Base-by-base conservation (phyloP, 2,888 invertebrate species). In the Andrena minutula region DNA sequence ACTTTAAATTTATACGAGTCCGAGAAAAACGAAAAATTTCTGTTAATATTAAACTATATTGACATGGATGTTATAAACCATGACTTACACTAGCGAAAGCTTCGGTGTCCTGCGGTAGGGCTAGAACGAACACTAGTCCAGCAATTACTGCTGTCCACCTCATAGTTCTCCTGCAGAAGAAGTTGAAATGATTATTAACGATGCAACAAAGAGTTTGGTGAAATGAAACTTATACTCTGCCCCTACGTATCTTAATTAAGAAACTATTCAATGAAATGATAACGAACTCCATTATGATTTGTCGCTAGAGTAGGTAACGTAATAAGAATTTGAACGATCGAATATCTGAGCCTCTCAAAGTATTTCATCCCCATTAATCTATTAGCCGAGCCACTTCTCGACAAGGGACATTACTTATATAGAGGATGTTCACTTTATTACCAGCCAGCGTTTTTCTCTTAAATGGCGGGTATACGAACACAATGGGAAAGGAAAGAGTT, bases 131-230 rank as follows among this genome's bases (percentile, higher is more conserved):
- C 30, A 88, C 47, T 0, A 87, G 23, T 49, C 83, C 83, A 16
- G 71, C 53, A 41, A 85, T n/a, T 60, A 76, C 58, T 35, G 76
- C 61, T 64, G 79, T 16, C 82, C 82, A 73, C 87, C 79, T 76
- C 88, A 89, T 89, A 35, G 61, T 77, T 81, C 56, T 72, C 69
- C 82, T 75, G 49, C 4, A 23, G 41, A 58, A 41, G 23, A 53
- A 32, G 23, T 74, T 16, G 23, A 61, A 63, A n/a, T 26, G 47
- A 49, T 32, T 51, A 35, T 69, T 56, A 60, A 3, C 2, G 7
- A 2, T n/a, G 20, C 2, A 10, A 10, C n/a, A 41, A 12, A 35
- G 1, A 4, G 30, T n/a, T 10, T 7, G 32, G n/a, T 7, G 0
- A 7, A 51, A 49, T 1, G 23, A 72, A 63, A 63, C 30, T 12